Evolutionary conservation across 2,797 vertebrate genomes (phyloP), one percentile per base, ranked within the genome.

Genomic region (Arrhamphus sclerolepis): DNA sequence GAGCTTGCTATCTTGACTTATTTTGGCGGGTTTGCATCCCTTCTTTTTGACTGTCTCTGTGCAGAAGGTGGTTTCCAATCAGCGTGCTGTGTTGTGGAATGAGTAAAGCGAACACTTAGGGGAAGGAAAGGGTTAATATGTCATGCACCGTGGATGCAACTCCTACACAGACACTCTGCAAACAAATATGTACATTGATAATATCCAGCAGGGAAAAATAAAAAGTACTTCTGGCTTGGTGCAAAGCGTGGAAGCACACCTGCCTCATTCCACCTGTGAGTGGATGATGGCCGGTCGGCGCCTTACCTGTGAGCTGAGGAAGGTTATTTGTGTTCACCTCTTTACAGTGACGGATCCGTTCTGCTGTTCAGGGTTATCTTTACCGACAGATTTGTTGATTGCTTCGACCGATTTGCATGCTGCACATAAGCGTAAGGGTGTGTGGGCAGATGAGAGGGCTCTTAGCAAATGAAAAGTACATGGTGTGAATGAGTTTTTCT

Each of bases 61-160:
- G 9, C 55, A 58, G 42, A 70, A 85, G 86, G 88, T 87, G 84
- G 67, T 88, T 88, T 89, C 85, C 86, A 71, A 21, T 34, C 63
- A 66, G 62, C 67, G 2, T 31, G n/a, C 20, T 41, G 52, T 56
- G 77, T 84, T 0, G 57, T 77, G 80, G 75, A 88, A 87, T 87
- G 88, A 89, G 67, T 87, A 74, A 55, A 80, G 65, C 34, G 34
- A 18, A 51, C 44, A 41, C 39, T 63, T 31, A 62, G 62, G 77
- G 82, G 62, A 80, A 82, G 50, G 49, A 75, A 86, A 87, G 79
- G 78, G 75, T 84, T 86, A 75, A 87, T 83, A 68, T 84, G 59
- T 65, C 34, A 73, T 41, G 63, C 82, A 67, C 41, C 46, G 80
- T 56, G 4, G 34, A 70, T 58, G 38, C 49, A 53, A 70, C 78